phyloP scores from a whole-genome alignment of 53 echinoderm and acorn worm species.

The Paracentrotus lividus region DNA sequence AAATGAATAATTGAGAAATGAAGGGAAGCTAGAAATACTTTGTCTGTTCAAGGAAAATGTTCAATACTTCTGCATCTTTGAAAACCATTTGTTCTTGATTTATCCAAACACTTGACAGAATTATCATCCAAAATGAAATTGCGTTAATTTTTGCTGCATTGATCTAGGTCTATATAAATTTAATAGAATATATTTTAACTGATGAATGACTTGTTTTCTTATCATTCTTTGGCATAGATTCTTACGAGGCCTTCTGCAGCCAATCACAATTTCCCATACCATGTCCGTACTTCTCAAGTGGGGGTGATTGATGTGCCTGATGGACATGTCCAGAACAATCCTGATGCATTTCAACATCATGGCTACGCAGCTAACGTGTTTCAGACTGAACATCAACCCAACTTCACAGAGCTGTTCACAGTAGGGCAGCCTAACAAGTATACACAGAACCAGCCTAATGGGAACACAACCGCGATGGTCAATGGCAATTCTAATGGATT shows the following conservation, averaged over 20 bases:
- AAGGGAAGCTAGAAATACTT: too few relatives aligned
- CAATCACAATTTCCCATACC: slow-evolving; percentile 94
- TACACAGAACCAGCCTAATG: neutral
- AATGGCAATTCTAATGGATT: neutral
- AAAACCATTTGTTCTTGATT: too few relatives aligned
- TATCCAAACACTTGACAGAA: too few relatives aligned
- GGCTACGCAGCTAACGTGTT: slow-evolving; percentile 68
- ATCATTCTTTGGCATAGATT: slow-evolving; percentile 54
- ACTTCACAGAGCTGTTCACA: slow-evolving; percentile 89
- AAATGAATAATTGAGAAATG: too few relatives aligned
- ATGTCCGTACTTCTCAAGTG: slow-evolving; percentile 92
- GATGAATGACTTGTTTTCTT: too few relatives aligned
- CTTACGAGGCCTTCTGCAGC: slow-evolving; percentile 93
- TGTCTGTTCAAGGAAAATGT: too few relatives aligned
- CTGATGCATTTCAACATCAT: slow-evolving; percentile 85
- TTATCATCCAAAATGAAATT: too few relatives aligned
- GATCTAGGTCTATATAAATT: too few relatives aligned
- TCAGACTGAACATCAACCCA: slow-evolving; percentile 63
- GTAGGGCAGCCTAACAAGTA: slow-evolving; percentile 60
- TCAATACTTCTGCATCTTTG: too few relatives aligned
- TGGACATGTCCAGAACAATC: slow-evolving; percentile 72
- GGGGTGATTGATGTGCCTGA: slow-evolving; percentile 79
- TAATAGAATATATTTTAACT: too few relatives aligned
- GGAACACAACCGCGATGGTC: neutral
- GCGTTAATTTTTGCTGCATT: too few relatives aligned